phyloP scores from a whole-genome alignment of 2,797 vertebrate genomes.

The Gadopsis marmoratus region DNA sequence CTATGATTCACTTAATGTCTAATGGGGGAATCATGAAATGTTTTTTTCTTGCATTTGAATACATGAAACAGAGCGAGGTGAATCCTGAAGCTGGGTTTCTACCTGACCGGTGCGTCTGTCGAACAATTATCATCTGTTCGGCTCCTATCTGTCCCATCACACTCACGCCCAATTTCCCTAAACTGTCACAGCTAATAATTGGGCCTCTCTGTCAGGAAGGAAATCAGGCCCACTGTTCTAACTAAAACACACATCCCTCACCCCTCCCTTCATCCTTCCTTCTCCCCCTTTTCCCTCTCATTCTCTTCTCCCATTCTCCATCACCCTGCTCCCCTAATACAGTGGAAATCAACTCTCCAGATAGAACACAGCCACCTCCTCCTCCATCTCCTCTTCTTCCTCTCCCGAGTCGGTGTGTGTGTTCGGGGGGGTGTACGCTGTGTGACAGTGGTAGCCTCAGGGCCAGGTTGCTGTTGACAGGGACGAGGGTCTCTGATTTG shows the following conservation, averaged over 20 bases:
- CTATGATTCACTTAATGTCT: conserved; percentile 6
- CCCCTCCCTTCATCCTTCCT: conserved; percentile 51
- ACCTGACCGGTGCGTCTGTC: conserved; percentile 59
- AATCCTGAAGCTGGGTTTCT: conserved; percentile 46
- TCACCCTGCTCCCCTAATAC: conserved; percentile 52
- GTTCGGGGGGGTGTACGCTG: conserved; percentile 82
- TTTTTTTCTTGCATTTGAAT: conserved; percentile 23
- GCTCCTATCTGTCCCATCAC: conserved; percentile 75
- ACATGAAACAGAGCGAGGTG: conserved; percentile 24
- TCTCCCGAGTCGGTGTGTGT: conserved; percentile 66
- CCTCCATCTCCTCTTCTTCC: conserved; percentile 82
- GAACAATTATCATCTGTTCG: conserved; percentile 69
- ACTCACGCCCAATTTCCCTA: conserved; percentile 78
- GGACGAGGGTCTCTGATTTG: conserved; percentile 97
- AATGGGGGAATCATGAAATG: conserved; percentile 11
- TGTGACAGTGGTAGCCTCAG: conserved; percentile 97
- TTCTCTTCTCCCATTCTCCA: conserved; percentile 47
- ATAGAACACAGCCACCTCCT: conserved; percentile 60
- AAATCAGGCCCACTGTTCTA: conserved; percentile 78
- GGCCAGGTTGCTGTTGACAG: conserved; percentile 98
- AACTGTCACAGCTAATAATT: conserved; percentile 83
- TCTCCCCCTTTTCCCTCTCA: conserved; percentile 11
- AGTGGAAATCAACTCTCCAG: conserved; percentile 67
- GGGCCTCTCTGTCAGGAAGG: conserved; percentile 78
- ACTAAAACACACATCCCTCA: conserved; percentile 70